These are phyloP conservation scores for Ptyas mucosa DNA, from an alignment of 2,113 vertebrate genomes.

Conservation along the genomic window DNA sequence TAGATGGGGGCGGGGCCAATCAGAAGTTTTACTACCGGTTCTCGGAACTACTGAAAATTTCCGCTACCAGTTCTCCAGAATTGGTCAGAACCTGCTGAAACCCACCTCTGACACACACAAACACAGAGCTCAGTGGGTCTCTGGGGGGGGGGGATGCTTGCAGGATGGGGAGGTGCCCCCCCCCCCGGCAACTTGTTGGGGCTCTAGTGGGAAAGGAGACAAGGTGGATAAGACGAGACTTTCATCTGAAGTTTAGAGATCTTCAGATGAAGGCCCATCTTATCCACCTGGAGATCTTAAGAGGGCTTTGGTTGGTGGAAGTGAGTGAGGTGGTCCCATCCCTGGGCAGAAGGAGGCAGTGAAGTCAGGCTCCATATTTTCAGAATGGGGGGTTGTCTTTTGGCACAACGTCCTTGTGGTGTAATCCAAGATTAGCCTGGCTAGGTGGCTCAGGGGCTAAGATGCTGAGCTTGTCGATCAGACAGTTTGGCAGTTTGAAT, in stretches of 20 bases:
- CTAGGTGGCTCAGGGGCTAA: too few species aligned
- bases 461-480: too few species aligned
- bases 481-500: too few species aligned
- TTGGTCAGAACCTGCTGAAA: too few species aligned
- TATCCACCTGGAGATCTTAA: too few species aligned
- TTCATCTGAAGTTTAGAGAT: neutral
- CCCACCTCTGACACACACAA: neutral
- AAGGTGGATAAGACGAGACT: neutral
- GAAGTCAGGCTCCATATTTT: too few species aligned
- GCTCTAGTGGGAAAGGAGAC: neutral
- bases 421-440: neutral
- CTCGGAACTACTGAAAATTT: too few species aligned
- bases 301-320: neutral
- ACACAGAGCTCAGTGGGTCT: neutral
- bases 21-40: too few species aligned
- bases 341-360: rapidly evolving
- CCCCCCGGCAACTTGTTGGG: neutral
- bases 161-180: too few species aligned
- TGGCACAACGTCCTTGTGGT: neutral
- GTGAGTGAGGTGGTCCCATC: neutral
- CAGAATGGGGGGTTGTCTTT: neutral
- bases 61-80: too few species aligned
- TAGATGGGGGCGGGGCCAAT: too few species aligned
- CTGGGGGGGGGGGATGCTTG: neutral
- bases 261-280: too few species aligned